Evolutionary conservation across 2,797 vertebrate genomes (phyloP), one percentile per base, ranked within the genome.

Genomic region (Danio tinwini): DNA sequence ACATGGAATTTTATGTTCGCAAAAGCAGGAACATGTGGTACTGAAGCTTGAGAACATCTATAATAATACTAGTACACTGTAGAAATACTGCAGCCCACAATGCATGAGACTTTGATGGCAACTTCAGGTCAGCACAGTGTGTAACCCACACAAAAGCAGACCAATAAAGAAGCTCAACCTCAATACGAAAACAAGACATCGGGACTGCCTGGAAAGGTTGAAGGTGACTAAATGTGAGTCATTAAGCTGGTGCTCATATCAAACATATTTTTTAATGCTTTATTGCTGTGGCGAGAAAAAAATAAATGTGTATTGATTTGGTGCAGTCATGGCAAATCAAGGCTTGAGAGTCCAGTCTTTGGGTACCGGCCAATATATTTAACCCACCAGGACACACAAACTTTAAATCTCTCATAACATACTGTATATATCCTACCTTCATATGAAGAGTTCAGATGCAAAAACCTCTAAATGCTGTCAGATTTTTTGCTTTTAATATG

Each of bases 21-120:
- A 67, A 52, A 70, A 62, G 67, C 45, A 29, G 56, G 56, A 71
- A 69, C 56, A 62, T 72, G 58, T 53, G 17, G 65, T 45, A 29
- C 58, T 17, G 21, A 69, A 59, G 55, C 55, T 42, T 44, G 29
- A 44, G 19, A 39, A 17, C 19, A 62, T 39, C 53, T 62, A 29
- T 72, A 79, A 79, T 72, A 55, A 64, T 17, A 42, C 55, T 55
- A 62, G 61, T 67, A 55, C 17, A 17, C 19, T 39, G 6, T 8
- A 63, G 49, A 45, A 37, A 63, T 42, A 63, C 5, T 45, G 12
- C 39, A 63, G 17, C 10, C 12, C 10, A 62, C 67, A 71, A 17
- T 63, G 10, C 62, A 50, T 40, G 16, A 42, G 19, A n/a, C 56
- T 44, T 29, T 7, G 9, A 53, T 59, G 42, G 8, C 19, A 58